phyloP scores from a whole-genome alignment of 1,140 invertebrate species.

The Globodera ellingtonae region DNA sequence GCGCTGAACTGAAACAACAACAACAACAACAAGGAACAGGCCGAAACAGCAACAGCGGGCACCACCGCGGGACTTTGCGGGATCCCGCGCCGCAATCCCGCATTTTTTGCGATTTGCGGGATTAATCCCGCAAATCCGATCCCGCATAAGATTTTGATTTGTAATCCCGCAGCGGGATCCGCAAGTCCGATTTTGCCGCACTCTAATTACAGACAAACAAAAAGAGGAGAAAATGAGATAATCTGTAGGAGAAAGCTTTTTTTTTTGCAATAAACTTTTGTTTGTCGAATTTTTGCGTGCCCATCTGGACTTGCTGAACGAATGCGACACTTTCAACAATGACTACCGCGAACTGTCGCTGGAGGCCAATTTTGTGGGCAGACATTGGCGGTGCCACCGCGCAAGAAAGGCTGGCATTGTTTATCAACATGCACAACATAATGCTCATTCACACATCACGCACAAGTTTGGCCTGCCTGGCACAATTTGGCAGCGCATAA shows the following conservation, averaged over 20 bases:
- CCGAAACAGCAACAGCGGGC: background rate
- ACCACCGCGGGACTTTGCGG: too few relatives aligned
- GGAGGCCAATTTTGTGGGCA: constrained; percentile 60
- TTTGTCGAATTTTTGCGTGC: constrained; percentile 32
- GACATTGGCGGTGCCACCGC: constrained; percentile 56
- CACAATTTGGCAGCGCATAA: constrained; percentile 67
- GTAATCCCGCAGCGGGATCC: too few relatives aligned
- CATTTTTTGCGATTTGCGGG: too few relatives aligned
- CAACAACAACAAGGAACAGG: background rate
- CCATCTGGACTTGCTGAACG: constrained; percentile 49
- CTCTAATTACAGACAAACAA: too few relatives aligned
- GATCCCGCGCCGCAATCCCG: too few relatives aligned
- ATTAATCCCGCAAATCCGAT: too few relatives aligned
- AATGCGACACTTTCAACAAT: constrained; percentile 34
- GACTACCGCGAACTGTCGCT: constrained; percentile 42
- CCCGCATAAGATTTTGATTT: too few relatives aligned
- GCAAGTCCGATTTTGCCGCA: too few relatives aligned
- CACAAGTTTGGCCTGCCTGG: constrained; percentile 65
- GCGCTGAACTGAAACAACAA: constrained; percentile 1
- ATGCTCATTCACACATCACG: constrained; percentile 67
- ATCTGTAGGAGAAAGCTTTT: background rate
- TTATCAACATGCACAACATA: constrained; percentile 69
- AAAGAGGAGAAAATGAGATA: background rate
- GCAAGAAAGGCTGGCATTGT: constrained; percentile 67
- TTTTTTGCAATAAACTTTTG: background rate